A percentile compares a stretch with the other conserved stretches of the same genome.
These are phyloP conservation scores for Aphodius granarius DNA, from an alignment of 2,888 invertebrate genomes.

Conservation along the genomic window DNA sequence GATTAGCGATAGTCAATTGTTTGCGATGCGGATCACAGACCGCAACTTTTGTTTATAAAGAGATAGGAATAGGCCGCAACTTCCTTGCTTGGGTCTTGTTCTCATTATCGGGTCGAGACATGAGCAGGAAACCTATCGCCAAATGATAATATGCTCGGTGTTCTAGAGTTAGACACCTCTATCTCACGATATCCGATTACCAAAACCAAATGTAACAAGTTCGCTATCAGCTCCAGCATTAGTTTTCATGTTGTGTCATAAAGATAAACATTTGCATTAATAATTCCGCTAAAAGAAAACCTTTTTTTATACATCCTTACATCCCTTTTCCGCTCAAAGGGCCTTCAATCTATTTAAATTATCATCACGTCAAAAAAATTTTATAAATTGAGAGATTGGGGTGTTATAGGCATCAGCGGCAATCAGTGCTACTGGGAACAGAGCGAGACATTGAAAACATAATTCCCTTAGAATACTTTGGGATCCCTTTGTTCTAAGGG, in stretches of 20 bases:
- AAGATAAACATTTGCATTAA: too few relatives aligned
- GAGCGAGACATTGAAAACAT: constrained; percentile 5
- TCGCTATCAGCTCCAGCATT: too few relatives aligned
- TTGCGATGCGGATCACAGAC: constrained; percentile 32
- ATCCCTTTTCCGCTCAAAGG: too few relatives aligned
- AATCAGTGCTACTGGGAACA: too few relatives aligned
- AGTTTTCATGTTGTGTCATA: too few relatives aligned
- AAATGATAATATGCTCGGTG: not conserved
- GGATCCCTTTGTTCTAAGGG: constrained; percentile 5
- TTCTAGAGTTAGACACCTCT: not conserved
- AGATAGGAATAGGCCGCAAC: constrained; percentile 25
- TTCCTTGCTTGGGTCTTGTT: constrained; percentile 10
- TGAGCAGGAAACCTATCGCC: not conserved
- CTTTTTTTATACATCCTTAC: too few relatives aligned
- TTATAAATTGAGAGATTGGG: too few relatives aligned
- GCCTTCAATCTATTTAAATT: too few relatives aligned
- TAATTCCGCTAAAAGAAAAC: too few relatives aligned
- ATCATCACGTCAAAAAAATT: too few relatives aligned
- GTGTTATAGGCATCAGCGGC: too few relatives aligned
- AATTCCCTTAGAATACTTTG: constrained; percentile 11
- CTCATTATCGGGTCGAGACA: not conserved
- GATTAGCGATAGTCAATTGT: constrained; percentile 36
- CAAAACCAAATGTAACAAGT: not conserved
- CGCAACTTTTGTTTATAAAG: constrained; percentile 29
- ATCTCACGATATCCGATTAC: not conserved